Evolutionary conservation across 2,888 invertebrate genomes (phyloP), one percentile per base, ranked within the genome.

Genomic region (Conomelus anceps): DNA sequence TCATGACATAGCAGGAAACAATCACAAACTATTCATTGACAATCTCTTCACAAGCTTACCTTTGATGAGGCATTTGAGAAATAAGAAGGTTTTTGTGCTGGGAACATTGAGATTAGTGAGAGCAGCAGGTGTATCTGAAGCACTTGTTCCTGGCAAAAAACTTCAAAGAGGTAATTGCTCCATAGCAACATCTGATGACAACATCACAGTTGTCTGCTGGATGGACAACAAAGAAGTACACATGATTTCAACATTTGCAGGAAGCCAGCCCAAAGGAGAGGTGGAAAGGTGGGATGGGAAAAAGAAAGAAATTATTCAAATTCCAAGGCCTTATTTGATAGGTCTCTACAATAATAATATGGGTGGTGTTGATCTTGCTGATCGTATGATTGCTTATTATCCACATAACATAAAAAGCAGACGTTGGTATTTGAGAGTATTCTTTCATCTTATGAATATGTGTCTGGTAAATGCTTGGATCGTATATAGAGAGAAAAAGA

Each of bases 391-490:
- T 23, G 89, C 90, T 11, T 89, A 90, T 22, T 91, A 90, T 88
- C 90, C 91, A 13, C 90, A 91, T 24, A 89, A 29, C 22, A 89
- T 89, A 9, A 90, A 91, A 87, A 88, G 86, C 85, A 90, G 90
- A 41, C 85, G 86, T 87, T 91, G 90, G 87, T 90, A 91, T 41
- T 63, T 89, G n/a, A 41, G 89, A 41, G 88, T 90, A 63, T 89
- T 90, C 88, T 90, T 89, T 41, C 90, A 90, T 34, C 86, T 91
- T n/a, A 24, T 90, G 26, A 90, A 90, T 41, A 89, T 90, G 86
- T 24, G 86, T 11, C 23, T 91, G 23, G 89, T 90, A n/a, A 91
- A 91, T 89, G 84, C 90, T 26, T 91, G 90, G 90, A 84, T 90
- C 17, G 84, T 90, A 29, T 91, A 89, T 87, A 90, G 87, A 90